Evolutionary conservation across 2,797 vertebrate genomes (phyloP).

Genomic region (Onychomys torridus): DNA sequence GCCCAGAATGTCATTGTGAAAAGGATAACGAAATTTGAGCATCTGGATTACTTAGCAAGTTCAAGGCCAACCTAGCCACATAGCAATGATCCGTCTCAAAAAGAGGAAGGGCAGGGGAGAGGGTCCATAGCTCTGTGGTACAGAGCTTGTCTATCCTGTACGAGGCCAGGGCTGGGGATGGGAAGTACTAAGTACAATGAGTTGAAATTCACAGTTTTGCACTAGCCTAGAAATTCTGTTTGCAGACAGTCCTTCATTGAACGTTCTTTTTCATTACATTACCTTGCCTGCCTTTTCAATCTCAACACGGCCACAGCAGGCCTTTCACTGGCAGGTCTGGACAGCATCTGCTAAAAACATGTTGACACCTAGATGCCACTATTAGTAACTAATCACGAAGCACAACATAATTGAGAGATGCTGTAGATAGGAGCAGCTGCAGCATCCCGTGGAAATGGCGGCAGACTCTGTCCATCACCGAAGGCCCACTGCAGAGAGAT

Average conservation of each 20-base stretch:
- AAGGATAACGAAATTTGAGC: neutral
- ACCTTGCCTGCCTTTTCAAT: slow-evolving; percentile 64
- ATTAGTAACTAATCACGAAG: slow-evolving; percentile 83
- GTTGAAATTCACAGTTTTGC: slow-evolving; percentile 68
- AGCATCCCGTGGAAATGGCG: slow-evolving; percentile 79
- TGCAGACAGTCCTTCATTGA: slow-evolving; percentile 67
- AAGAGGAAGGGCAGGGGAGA: too few species aligned
- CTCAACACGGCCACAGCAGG: slow-evolving; percentile 62
- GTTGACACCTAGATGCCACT: slow-evolving; percentile 80
- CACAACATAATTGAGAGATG: slow-evolving; percentile 86
- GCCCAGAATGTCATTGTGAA: neutral
- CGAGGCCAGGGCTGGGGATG: too few species aligned
- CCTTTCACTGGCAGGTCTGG: slow-evolving; percentile 80
- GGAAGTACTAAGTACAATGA: slow-evolving; percentile 43
- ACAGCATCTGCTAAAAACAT: slow-evolving; percentile 83
- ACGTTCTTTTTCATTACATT: slow-evolving; percentile 63
- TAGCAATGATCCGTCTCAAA: neutral
- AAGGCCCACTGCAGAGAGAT: slow-evolving; percentile 82
- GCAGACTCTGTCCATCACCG: slow-evolving; percentile 72
- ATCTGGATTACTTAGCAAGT: neutral
- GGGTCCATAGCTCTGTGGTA: neutral
- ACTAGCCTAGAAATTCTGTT: slow-evolving; percentile 41
- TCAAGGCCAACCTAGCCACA: neutral
- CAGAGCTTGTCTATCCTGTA: neutral
- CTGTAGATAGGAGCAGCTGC: slow-evolving; percentile 82